Evolutionary conservation across 2,113 vertebrate species (phyloP), one percentile per base, ranked within the genome.

Genomic region (Amblyornis subalaris): DNA sequence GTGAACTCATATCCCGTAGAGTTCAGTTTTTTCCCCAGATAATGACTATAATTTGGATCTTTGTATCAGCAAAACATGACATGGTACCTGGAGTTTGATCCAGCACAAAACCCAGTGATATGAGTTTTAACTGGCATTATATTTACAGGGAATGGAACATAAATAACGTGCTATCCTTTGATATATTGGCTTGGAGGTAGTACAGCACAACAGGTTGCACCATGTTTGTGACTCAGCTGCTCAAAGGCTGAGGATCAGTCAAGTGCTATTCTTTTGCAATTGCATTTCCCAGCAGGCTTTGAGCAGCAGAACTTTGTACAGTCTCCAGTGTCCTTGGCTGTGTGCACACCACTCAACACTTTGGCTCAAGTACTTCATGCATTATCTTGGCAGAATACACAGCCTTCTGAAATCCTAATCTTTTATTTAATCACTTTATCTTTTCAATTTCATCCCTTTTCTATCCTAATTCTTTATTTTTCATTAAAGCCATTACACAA

Each of bases 401-500:
- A 70, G 36, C n/a, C 67, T 79, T 88, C 74, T 73, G 64, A 33
- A 94, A 89, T 36, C 9, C 57, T 60, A 90, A 77, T 77, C 35
- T 90, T 83, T 76, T 53, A 85, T 80, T 94, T 89, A 85, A 93
- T 86, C 75, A 47, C 81, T 85, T 85, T 91, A 75, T 96, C 69
- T 89, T 85, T 93, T 61, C 60, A 71, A 28, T 76, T 92, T 89
- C 45, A 76, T n/a, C 85, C 83, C 73, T 48, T 85, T 80, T 28
- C 80, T 82, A 44, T 47, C 67, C 72, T 81, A 85, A 94, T 85
- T 85, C 80, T 85, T 92, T 75, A 70, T 70, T 92, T 95, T 94
- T 89, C 93, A 96, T 95, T 97, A 85, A 95, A 96, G 86, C 48
- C 86, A 75, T 42, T 74, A 92, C 44, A 64, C 73, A 96, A 93